Base-by-base conservation (phyloP, 2,113 vertebrate species). In the Psettodes erumei region DNA sequence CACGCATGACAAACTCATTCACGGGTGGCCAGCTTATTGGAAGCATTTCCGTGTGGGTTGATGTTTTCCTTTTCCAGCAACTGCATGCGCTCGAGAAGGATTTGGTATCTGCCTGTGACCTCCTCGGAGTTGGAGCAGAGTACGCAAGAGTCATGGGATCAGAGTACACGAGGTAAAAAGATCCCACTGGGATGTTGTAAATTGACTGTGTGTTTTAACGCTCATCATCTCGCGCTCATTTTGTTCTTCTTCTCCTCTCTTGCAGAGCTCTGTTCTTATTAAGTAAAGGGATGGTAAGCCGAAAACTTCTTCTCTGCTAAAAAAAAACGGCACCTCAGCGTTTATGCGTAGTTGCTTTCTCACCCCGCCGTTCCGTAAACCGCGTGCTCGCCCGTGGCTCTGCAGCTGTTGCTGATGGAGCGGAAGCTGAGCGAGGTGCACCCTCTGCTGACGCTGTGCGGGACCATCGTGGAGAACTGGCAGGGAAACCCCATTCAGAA, bases 401-500 rank as follows among this genome's bases (percentile, higher is more conserved):
- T 63, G 30, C 32, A 98, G 96, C 92, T 98, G 78, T 92, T 98
- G 48, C 86, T 98, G 43, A 98, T 98, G 96, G 97, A 98, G 81
- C 86, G 95, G 25, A 98, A 98, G 86, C 91, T 98, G 66, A 95
- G 96, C 56, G 97, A 98, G 84, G 96, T 98, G 3, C 96, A 98
- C 42, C 96, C 96, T 0, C 91, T 98, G 75, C 94, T 98, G 30
- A 96, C 96, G 0, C 93, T 97, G 3, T 98, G 97, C 0, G 97
- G 97, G 55, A 96, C 96, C 81, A 97, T 98, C 0, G 96, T 98
- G 25, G 97, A 98, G 75, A 97, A 96, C 87, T 98, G 96, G 97
- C 96, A 97, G 74, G 97, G 97, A 1, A 98, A 98, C 71, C 96
- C 96, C 81, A 97, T 98, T 85, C 96, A 98, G 91, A 98, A 98